Base-by-base conservation (phyloP, 2,888 invertebrate genomes). In the Acleris holmiana region DNA sequence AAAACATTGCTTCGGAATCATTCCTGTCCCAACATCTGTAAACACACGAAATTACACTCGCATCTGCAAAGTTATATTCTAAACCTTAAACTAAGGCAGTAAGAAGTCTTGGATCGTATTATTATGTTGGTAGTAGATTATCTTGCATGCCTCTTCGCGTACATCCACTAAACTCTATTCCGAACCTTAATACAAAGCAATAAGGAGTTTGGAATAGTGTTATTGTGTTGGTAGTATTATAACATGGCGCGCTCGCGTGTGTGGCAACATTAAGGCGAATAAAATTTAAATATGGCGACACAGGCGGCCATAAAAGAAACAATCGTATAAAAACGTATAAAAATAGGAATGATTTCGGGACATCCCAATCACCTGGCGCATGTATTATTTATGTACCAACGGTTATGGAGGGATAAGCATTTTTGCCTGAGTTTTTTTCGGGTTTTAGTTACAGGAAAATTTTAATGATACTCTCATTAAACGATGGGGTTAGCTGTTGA, bases 281-380 rank as follows among this genome's bases (percentile, higher is more conserved):
- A 91, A 91, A 90, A 91, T 91, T 91, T 91, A 91, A 91, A 91
- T 91, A 91, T 88, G 87, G 90, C 86, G 86, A 86, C 90, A 89
- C 82, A 77, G 78, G 84, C 72, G 76, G 88, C 84, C 84, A 87
- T 89, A 87, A 89, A 89, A 82, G 83, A 82, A 87, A 35, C 61
- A 60, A 67, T 63, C 62, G 59, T 63, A 68, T 68, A 67, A 68
- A 68, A 66, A 63, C 51, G 59, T 63, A 68, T 68, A 59, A 61
- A 68, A 68, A 57, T 54, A 65, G 59, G 49, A 63, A 63, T 58
- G 48, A 61, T 66, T 47, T 56, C 41, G 54, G 66, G 48, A 57
- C 49, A 62, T 63, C 57, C 53, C 57, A 58, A 61, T 66, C 66
- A 66, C 66, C 66, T 66, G 66, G 57, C 57, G 57, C 57, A 49